Conservation (phyloP, 2,888 invertebrate genomes). For the Phasia obesa region DNA sequence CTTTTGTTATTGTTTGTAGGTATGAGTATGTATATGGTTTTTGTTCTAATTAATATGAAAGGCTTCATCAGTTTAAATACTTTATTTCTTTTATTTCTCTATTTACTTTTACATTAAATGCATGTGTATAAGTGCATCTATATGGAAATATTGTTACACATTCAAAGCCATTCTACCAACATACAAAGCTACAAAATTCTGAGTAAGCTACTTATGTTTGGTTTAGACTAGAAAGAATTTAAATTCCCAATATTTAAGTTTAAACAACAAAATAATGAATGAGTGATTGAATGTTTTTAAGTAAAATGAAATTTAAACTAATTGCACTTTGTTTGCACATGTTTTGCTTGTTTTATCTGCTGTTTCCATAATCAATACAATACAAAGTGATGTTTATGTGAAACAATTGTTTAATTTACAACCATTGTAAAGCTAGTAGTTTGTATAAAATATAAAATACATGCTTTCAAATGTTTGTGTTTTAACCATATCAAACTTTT, state of each 20-base stretch:
- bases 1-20: not conserved
- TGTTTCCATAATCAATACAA: conserved; percentile 9
- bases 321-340: conserved; percentile 38
- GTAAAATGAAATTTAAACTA: conserved; percentile 57
- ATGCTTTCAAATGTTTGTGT: too few relatives aligned
- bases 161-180: not conserved
- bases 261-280: conserved; percentile 17
- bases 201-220: conserved; percentile 60
- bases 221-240: conserved; percentile 61
- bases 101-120: conserved; percentile 11
- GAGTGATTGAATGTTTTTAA: conserved; percentile 34
- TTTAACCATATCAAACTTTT: too few relatives aligned
- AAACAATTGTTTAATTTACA: conserved; percentile 16
- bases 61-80: conserved; percentile 65
- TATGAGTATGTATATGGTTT: conserved; percentile 25
- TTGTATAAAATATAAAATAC: too few relatives aligned
- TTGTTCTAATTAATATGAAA: conserved; percentile 69
- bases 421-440: too few relatives aligned
- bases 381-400: conserved; percentile 5
- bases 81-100: conserved; percentile 37
- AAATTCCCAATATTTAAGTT: conserved; percentile 41
- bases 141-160: conserved; percentile 1
- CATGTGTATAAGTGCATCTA: not conserved
- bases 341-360: conserved; percentile 18
- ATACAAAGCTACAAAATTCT: conserved; percentile 9